These are phyloP conservation scores for Nephrotoma appendiculata DNA, from an alignment of 2,888 invertebrate genomes.

Conservation along the genomic window DNA sequence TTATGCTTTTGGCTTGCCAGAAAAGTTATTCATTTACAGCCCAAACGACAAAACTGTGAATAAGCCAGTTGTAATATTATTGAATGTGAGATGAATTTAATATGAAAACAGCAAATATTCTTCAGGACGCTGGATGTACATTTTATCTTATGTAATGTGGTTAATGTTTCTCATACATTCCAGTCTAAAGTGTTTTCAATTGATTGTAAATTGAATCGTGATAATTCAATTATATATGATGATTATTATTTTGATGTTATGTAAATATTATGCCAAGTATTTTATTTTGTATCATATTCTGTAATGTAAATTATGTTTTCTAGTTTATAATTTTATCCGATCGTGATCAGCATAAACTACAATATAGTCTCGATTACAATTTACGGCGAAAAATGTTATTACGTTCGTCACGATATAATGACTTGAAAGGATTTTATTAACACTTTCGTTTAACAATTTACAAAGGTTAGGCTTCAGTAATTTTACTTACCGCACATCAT, in stretches of 20 bases:
- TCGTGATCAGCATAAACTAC: neutral
- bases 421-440: neutral
- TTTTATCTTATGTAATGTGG: no score
- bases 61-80: no score
- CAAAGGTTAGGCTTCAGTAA: neutral
- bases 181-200: neutral
- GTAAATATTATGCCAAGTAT: neutral
- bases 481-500: neutral
- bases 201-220: neutral
- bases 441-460: neutral
- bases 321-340: neutral
- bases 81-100: no score
- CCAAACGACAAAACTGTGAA: no score
- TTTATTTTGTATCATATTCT: neutral
- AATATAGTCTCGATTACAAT: neutral
- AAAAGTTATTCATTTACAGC: no score
- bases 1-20: no score
- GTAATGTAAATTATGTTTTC: neutral
- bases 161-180: no score
- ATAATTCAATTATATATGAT: neutral
- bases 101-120: no score
- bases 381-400: neutral
- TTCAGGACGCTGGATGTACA: no score
- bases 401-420: neutral
- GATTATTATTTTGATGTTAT: neutral